phyloP scores from a whole-genome alignment of 2,797 vertebrate species.

The Pipistrellus pipistrellus region DNA sequence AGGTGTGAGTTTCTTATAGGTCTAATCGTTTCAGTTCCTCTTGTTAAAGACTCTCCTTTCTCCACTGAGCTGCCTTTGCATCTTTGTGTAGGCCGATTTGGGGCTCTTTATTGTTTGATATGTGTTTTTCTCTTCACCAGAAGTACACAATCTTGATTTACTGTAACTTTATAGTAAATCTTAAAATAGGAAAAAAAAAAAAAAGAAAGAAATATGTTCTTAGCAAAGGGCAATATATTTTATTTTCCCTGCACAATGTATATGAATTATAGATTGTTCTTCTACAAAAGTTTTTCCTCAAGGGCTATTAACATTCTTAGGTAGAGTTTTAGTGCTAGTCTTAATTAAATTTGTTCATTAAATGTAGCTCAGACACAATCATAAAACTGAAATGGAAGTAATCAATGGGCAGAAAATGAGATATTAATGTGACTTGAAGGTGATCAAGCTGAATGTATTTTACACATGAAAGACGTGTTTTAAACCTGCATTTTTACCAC shows the following conservation, averaged over 20 bases:
- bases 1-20: too few species aligned
- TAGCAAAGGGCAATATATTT: neutral
- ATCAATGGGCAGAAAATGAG: constrained; percentile 36
- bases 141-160: too few species aligned
- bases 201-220: neutral
- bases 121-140: too few species aligned
- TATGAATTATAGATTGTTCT: neutral
- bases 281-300: constrained; percentile 64
- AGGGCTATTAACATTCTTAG: constrained; percentile 61
- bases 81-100: too few species aligned
- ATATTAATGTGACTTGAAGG: constrained; percentile 63
- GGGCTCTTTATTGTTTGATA: too few species aligned
- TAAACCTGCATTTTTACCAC: constrained; percentile 68
- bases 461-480: constrained; percentile 37
- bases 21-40: too few species aligned
- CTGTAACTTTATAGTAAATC: too few species aligned
- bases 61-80: too few species aligned
- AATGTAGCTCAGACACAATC: neutral
- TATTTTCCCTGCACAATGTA: neutral
- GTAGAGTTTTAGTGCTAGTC: constrained; percentile 10
- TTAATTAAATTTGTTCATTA: constrained; percentile 65
- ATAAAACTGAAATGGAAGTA: constrained; percentile 66
- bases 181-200: too few species aligned
- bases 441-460: constrained; percentile 39
- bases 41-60: too few species aligned